Evolutionary conservation across 2,888 invertebrate genomes (phyloP).

Genomic region (Syrista parreyssii): DNA sequence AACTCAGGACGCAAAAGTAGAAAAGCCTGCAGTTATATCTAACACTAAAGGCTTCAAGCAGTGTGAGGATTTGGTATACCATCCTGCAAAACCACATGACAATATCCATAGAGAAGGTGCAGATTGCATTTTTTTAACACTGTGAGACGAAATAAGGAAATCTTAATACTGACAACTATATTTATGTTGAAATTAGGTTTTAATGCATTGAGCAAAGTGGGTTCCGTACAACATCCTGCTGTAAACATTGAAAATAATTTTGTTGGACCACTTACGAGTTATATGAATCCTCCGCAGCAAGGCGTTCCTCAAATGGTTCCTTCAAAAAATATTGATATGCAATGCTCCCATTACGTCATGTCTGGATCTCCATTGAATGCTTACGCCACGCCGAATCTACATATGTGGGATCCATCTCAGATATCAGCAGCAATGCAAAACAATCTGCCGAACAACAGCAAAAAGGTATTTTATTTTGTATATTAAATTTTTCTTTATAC

Average conservation of each 20-base stretch:
- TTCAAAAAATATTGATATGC: slow-evolving; percentile 53
- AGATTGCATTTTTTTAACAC: not conserved
- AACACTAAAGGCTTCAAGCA: slow-evolving; percentile 58
- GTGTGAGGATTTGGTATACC: slow-evolving; percentile 60
- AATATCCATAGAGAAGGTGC: slow-evolving; percentile 51
- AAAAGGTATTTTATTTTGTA: slow-evolving; percentile 36
- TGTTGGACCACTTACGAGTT: slow-evolving; percentile 54
- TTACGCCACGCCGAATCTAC: slow-evolving; percentile 51
- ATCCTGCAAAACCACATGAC: slow-evolving; percentile 51
- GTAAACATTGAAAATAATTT: slow-evolving; percentile 55
- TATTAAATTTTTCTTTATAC: not conserved
- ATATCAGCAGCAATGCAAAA: slow-evolving; percentile 48
- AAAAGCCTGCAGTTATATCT: slow-evolving; percentile 50
- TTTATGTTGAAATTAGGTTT: slow-evolving; percentile 40
- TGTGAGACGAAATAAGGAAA: not conserved
- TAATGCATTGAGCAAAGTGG: slow-evolving; percentile 45
- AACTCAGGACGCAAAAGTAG: slow-evolving; percentile 48
- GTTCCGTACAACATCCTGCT: slow-evolving; percentile 47
- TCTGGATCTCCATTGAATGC: slow-evolving; percentile 51
- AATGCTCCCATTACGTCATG: slow-evolving; percentile 59
- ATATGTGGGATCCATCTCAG: slow-evolving; percentile 58
- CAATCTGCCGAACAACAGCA: slow-evolving; percentile 46
- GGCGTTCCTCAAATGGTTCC: slow-evolving; percentile 48
- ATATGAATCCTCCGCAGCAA: slow-evolving; percentile 53
- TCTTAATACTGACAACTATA: not conserved